Conservation (phyloP, 2,888 invertebrate genomes). For the Oxycera nigricornis region DNA sequence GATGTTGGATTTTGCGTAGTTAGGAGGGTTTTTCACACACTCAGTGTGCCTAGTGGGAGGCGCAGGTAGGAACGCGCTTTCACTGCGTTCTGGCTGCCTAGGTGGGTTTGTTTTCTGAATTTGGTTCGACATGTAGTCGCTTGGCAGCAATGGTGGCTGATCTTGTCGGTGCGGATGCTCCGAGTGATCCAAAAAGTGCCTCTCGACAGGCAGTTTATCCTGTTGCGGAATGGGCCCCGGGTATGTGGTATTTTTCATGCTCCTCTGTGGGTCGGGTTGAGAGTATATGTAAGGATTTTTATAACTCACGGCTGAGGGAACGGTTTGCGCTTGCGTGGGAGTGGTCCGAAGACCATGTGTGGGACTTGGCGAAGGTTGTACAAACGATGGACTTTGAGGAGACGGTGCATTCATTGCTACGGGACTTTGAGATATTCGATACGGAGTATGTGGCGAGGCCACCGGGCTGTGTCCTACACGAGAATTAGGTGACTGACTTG, state of each 20-base stretch:
- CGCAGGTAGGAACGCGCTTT: background rate
- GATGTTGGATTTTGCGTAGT: background rate
- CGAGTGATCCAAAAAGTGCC: background rate
- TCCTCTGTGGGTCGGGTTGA: background rate
- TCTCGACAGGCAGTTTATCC: background rate
- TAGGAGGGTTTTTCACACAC: background rate
- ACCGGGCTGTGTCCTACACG: conserved; percentile 43
- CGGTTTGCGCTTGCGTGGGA: background rate
- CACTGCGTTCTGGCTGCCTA: background rate
- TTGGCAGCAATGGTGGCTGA: background rate
- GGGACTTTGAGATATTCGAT: conserved; percentile 43
- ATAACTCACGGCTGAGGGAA: background rate
- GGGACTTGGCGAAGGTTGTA: conserved; percentile 46
- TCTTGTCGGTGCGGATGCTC: background rate
- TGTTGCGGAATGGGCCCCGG: background rate
- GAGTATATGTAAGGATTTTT: conserved; percentile 36
- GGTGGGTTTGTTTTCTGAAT: background rate
- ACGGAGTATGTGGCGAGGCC: conserved; percentile 41
- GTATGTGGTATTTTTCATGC: background rate
- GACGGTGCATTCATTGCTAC: conserved; percentile 33
- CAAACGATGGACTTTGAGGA: conserved; percentile 46
- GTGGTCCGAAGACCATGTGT: conserved; percentile 35
- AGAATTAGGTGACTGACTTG: conserved; percentile 41
- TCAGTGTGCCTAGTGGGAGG: background rate
- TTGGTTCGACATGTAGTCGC: conserved; percentile 4